Base-by-base conservation (phyloP, 35 echinoderm and acorn worm genomes). In the Apostichopus japonicus region DNA sequence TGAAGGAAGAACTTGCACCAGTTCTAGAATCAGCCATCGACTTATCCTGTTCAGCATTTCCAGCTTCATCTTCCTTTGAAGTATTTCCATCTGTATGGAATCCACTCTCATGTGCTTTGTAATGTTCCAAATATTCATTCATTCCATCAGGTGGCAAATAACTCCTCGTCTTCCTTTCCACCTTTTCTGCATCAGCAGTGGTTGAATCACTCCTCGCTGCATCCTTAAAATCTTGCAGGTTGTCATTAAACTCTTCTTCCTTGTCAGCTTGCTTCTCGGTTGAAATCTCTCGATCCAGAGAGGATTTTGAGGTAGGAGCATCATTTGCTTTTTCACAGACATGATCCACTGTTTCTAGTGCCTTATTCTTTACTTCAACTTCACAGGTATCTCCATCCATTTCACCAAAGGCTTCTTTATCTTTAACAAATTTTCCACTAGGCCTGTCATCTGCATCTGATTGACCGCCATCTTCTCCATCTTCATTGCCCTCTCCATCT, bases 91-190 rank as follows among this genome's bases (percentile, higher is more conserved):
- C 24, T 75, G 15, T 19, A 75, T 19, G 71, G 71, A 23, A 19
- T 75, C 71, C 71, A 5, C 16, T 19, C 22, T 75, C 71, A 22
- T 55, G 54, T 58, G 10, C 54, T 57, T 17, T 58, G 11, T 17
- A 8, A 58, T 19, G 4, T 62, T 91, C 89, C 15, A 79, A 91
- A 55, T 91, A 91, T 65, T 91, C 89, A 91, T 91, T 91, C 89
- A 91, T 91, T 56, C 70, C 89, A 91, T 91, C 89, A 1, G 6
- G 54, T 56, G 15, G 71, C 71, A 75, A 19, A 61, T 61, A 2
- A 61, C 57, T 61, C 7, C 57, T 61, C 13, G 33, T 44, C 33
- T 44, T 44, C 33, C 33, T 3, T 44, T 44, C 33, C 33, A 44
- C 33, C 33, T 1, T 44, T 44, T 44, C 33, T 44, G 33, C 33